A percentile compares a stretch with the other conserved stretches of the same genome.
Evolutionary conservation across 2,888 invertebrate species (phyloP).

Genomic region (Philopedon plagiatum): DNA sequence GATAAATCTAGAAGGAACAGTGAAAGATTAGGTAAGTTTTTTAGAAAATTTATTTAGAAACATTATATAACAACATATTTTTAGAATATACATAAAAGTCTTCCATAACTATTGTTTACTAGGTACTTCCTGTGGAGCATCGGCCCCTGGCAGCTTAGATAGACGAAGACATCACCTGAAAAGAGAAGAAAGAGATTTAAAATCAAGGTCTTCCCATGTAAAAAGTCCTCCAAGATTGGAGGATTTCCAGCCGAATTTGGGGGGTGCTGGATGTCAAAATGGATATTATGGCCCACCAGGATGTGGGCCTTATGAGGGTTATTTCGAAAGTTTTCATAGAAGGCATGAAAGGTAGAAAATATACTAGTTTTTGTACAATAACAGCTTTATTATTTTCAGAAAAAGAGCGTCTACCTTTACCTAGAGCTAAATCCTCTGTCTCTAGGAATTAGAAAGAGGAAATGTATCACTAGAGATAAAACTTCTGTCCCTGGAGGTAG

Average conservation of each 20-base stretch:
- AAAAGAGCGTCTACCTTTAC: no score
- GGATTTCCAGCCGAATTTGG: slow-evolving; percentile 61
- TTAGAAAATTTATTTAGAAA: not conserved
- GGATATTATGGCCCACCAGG: slow-evolving; percentile 64
- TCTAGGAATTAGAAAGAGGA: no score
- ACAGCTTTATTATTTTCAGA: no score
- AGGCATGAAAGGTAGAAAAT: slow-evolving; percentile 71
- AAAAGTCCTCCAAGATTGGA: slow-evolving; percentile 65
- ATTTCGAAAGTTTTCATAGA: slow-evolving; percentile 72
- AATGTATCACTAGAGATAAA: no score
- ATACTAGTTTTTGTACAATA: no score
- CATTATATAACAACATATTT: not conserved
- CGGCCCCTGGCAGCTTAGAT: slow-evolving; percentile 71
- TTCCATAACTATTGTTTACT: no score
- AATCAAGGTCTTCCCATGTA: slow-evolving; percentile 75
- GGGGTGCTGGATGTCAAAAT: slow-evolving; percentile 49
- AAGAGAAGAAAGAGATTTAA: slow-evolving; percentile 75
- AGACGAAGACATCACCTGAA: slow-evolving; percentile 67
- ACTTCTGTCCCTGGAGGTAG: no score
- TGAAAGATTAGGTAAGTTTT: slow-evolving; percentile 54
- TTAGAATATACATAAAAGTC: not conserved
- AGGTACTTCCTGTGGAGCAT: slow-evolving; percentile 27
- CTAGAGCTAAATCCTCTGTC: no score
- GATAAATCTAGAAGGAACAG: slow-evolving; percentile 59
- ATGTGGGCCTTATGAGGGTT: slow-evolving; percentile 44